Evolutionary conservation across 2,888 invertebrate genomes (phyloP), one percentile per base, ranked within the genome.

Genomic region (Scaptomyza polygonia): DNA sequence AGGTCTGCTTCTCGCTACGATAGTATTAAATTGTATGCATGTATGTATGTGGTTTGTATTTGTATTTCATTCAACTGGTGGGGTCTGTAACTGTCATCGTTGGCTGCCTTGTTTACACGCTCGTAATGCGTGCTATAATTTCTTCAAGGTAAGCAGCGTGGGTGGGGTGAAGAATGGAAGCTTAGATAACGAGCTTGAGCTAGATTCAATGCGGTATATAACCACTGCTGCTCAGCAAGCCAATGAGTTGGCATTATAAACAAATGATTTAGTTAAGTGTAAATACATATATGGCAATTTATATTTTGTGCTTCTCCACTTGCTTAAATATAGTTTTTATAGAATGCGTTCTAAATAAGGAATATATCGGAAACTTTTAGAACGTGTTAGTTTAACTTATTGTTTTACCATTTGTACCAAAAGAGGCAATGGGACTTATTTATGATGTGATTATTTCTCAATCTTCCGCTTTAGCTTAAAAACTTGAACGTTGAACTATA

Each of bases 21-120:
- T 5, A 32, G 32, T 2, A 25, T 42, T 30, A 42, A 4, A 21
- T 21, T 21, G 25, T 32, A 44, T 54, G 11, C 14, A 21, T 32
- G n/a, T 14, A 11, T 29, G 44, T 34, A 4, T n/a, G 56, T n/a
- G n/a, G n/a, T 56, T 9, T 32, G n/a, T n/a, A 34, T n/a, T 34
- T n/a, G 29, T 9, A 30, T n/a, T n/a, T n/a, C 47, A 42, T 18
- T 51, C 72, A 58, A 77, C 85, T 63, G 54, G 75, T 81, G 88
- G 75, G 85, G 82, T 78, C 88, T 66, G 29, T 44, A 66, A 72
- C 77, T 77, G 85, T 86, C 82, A 87, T 84, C 79, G 88, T 82
- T 75, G 76, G 76, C 61, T 65, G 79, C 83, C 83, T 86, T 83
- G 86, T 85, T 83, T 83, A 83, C 88, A 87, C 86, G 86, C 69